Base-by-base conservation (phyloP, 2,888 invertebrate genomes). In the Ecliptopera silaceata region DNA sequence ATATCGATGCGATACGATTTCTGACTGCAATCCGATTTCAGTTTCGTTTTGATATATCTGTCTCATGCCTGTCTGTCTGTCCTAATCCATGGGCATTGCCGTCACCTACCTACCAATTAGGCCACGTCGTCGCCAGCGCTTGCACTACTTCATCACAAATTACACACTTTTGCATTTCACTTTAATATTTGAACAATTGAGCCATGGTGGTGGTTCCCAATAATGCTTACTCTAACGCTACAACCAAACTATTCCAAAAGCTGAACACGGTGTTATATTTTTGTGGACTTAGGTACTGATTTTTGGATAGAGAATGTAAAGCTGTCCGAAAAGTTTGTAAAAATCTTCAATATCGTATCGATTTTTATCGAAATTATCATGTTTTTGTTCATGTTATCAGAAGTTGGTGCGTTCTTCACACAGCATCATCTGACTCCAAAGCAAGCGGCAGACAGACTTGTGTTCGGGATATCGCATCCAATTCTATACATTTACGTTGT, bases 281-380 rank as follows among this genome's bases (percentile, higher is more conserved):
- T 6, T 46, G 54, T 13, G 62, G 59, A 0, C 18, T 64, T 8
- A n/a, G n/a, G n/a, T n/a, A 48, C 67, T 2, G 68, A 68, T 49
- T 66, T 65, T 8, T 75, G 74, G 74, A 54, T 65, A 3, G 64
- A 68, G 1, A 51, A 64, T 1, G 50, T 69, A 3, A 56, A 65
- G 22, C 52, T 66, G 10, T 20, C 72, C 4, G 32, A 49, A 8
- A 45, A 17, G 1, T 49, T 68, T 2, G 50, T 39, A 3, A 67
- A 61, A 49, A 42, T 65, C 3, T 68, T 63, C 10, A 46, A 54
- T 8, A 17, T 4, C 22, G 2, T 56, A 13, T 48, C 55, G 15
- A 22, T 57, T 26, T 32, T 62, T 1, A 58, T 62, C 3, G 61
- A 61, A 38, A 44, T 45, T 20, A 4, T 48, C 26, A 57, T 57